Conservation (phyloP, 2,888 invertebrate species). For the Diarsia mendica region DNA sequence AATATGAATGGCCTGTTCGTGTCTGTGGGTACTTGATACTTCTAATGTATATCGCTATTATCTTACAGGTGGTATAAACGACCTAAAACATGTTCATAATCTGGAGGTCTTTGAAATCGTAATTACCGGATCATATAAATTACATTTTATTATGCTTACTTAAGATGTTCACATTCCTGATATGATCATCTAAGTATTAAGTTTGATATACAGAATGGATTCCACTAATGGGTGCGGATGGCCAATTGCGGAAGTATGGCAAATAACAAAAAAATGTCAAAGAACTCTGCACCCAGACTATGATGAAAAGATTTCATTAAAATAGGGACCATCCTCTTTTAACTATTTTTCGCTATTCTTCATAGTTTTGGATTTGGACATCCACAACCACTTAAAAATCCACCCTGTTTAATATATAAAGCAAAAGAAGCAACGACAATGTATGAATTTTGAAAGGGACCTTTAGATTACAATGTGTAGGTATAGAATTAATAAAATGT, state of each 20-base stretch:
- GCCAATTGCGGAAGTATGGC: not conserved
- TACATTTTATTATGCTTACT: not conserved
- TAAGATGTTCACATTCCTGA: not conserved
- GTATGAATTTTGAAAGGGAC: conserved; percentile 9
- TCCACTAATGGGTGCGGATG: not conserved
- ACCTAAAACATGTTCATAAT: conserved; percentile 21
- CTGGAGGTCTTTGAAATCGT: conserved; percentile 31
- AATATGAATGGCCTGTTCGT: conserved; percentile 41
- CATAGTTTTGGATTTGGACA: not conserved
- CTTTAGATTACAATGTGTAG: conserved; percentile 38
- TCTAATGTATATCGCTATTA: not conserved
- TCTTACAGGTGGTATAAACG: conserved; percentile 42
- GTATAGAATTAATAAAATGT: conserved; percentile 19
- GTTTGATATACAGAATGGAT: not conserved
- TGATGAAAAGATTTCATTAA: too few species aligned
- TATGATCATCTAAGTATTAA: not conserved
- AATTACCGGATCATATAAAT: not conserved
- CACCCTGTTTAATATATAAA: not conserved
- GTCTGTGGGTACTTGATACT: conserved; percentile 25
- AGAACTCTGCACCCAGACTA: too few species aligned
- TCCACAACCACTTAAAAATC: not conserved
- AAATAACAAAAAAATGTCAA: too few species aligned
- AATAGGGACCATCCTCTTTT: too few species aligned
- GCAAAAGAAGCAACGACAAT: not conserved
- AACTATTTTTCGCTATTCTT: too few species aligned